Evolutionary conservation across 2,888 invertebrate genomes (phyloP).

Genomic region (Baccha elongata): DNA sequence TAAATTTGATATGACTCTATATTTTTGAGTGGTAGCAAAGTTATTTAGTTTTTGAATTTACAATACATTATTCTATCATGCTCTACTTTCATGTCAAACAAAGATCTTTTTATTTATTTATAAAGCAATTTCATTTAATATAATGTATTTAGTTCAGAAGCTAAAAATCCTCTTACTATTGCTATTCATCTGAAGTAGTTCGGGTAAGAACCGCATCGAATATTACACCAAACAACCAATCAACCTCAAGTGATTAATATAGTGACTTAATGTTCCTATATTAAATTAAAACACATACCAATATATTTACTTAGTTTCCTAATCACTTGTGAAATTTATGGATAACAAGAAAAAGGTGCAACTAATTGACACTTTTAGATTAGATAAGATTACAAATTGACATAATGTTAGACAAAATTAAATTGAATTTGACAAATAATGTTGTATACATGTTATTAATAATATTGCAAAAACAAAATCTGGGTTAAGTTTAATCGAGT

Average conservation of each 20-base stretch:
- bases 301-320: background rate
- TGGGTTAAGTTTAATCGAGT: background rate
- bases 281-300: background rate
- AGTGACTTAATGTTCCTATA: background rate
- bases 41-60: too few species aligned
- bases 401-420: slow-evolving; percentile 34
- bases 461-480: slow-evolving; percentile 4
- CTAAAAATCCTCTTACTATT: too few species aligned
- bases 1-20: too few species aligned
- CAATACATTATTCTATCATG: too few species aligned
- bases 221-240: background rate
- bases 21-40: too few species aligned
- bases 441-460: background rate
- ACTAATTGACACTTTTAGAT: slow-evolving; percentile 55
- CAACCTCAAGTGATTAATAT: background rate
- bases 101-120: too few species aligned
- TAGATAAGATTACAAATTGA: slow-evolving; percentile 40
- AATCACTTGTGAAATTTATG: slow-evolving; percentile 48
- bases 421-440: background rate
- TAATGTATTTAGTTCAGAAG: too few species aligned
- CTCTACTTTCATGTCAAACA: too few species aligned
- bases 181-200: background rate
- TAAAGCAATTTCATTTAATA: too few species aligned
- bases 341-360: slow-evolving; percentile 42
- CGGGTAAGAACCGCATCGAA: slow-evolving; percentile 4